Evolutionary conservation across 2,113 vertebrate genomes (phyloP).

Genomic region (Chloroceryle aenea): DNA sequence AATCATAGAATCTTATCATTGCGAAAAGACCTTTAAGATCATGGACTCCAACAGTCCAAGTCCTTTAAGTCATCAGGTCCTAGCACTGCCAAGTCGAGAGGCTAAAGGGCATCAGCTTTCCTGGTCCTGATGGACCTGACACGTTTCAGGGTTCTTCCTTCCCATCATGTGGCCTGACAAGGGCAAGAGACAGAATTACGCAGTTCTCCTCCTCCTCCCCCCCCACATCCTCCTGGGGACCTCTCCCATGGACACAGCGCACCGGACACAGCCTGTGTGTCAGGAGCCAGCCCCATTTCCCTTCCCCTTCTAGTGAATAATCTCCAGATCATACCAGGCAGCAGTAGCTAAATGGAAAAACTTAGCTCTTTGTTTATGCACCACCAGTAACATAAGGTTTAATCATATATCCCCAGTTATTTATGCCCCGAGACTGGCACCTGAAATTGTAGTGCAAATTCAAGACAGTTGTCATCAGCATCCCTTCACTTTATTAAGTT

Average conservation of each 20-base stretch:
- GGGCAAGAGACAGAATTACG: background rate
- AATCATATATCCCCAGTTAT: background rate
- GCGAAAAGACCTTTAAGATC: background rate
- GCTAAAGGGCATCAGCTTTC: background rate
- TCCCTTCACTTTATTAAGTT: background rate
- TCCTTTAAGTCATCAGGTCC: background rate
- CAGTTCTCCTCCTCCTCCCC: background rate
- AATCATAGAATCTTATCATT: background rate
- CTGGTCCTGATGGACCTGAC: background rate
- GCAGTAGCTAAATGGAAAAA: conserved; percentile 29
- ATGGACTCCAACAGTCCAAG: background rate
- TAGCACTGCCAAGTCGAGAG: background rate
- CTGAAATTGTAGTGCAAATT: background rate
- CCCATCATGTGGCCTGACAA: background rate
- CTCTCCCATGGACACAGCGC: background rate
- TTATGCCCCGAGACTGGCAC: background rate
- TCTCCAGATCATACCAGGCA: background rate
- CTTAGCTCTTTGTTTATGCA: background rate
- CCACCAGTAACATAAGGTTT: background rate
- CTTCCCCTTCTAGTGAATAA: background rate
- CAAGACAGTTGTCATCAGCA: background rate
- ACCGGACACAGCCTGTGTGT: background rate
- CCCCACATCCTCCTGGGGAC: background rate
- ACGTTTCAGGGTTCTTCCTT: background rate
- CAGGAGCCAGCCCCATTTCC: background rate